Evolutionary conservation across 2,797 vertebrate genomes (phyloP), one percentile per base, ranked within the genome.

Genomic region (Chrosomus eos): DNA sequence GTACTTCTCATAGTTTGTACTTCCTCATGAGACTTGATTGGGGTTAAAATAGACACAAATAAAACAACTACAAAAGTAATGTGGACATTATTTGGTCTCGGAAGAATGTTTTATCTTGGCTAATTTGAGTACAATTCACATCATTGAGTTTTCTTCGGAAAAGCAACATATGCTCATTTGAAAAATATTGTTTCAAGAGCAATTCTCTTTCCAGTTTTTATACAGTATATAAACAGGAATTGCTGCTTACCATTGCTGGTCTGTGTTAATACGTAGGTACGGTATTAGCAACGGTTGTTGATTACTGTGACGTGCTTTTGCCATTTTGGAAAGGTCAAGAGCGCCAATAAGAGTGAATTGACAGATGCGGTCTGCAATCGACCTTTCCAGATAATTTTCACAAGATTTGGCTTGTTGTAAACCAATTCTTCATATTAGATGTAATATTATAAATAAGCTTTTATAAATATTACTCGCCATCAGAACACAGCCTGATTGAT

Each of bases 321-420:
- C 36, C 16, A 60, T 62, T 62, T 62, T 4, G 11, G 36, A 77
- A 62, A 77, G 75, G 75, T 77, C 75, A 43, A 19, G 23, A 60
- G 58, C 4, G 7, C 36, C 40, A 14, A 43, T 45, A n/a, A 72
- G 45, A 26, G 11, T 28, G n/a, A 28, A 45, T 16, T 72, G 14
- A 45, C 70, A 72, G 70, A 45, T 72, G 70, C 2, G 18, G 7
- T 19, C 40, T 28, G n/a, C n/a, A 48, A 48, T 48, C 18, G 7
- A 16, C 40, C 26, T 28, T 48, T 72, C 16, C 43, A 72, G 7
- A 10, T 48, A 3, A 2, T 70, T 48, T 28, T 19, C 40, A 45
- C 43, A 72, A 72, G 40, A 48, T 72, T 48, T 72, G n/a, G 14
- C 4, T 28, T 48, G 70, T 19, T 45, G 16, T 28, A 18, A 45